These are phyloP conservation scores for Unio pictorum DNA, from an alignment of 2,888 invertebrate genomes.

Conservation along the genomic window DNA sequence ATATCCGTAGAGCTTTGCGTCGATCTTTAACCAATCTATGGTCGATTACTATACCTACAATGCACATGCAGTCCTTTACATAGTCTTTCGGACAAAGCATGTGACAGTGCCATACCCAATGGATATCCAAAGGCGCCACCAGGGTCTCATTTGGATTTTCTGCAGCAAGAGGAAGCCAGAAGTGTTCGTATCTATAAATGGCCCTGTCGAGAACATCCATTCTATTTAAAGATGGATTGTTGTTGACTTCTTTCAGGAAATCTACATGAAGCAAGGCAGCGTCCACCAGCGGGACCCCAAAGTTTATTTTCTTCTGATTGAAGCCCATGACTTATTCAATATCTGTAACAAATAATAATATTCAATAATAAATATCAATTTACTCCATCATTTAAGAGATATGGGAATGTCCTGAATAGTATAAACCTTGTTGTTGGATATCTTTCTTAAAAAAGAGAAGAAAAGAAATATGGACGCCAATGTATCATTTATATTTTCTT, in stretches of 20 bases:
- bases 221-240: slow-evolving; percentile 47
- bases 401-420: too few species aligned
- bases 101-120: slow-evolving; percentile 74
- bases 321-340: too few species aligned
- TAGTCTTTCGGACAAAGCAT: slow-evolving; percentile 67
- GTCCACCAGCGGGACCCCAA: slow-evolving; percentile 38
- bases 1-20: slow-evolving; percentile 37
- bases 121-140: slow-evolving; percentile 73
- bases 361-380: too few species aligned
- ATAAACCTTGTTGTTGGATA: too few species aligned
- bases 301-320: slow-evolving; percentile 14
- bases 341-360: too few species aligned
- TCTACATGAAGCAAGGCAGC: slow-evolving; percentile 39
- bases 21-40: slow-evolving; percentile 63
- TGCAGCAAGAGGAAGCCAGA: slow-evolving; percentile 72
- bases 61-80: slow-evolving; percentile 51
- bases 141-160: slow-evolving; percentile 55
- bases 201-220: slow-evolving; percentile 59
- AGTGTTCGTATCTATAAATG: slow-evolving; percentile 71
- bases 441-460: too few species aligned
- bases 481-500: too few species aligned
- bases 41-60: slow-evolving; percentile 64
- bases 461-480: too few species aligned
- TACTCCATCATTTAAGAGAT: too few species aligned
- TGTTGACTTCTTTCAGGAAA: slow-evolving; percentile 54